Conservation (phyloP, 2,113 vertebrate species). For the Erinaceus europaeus region DNA sequence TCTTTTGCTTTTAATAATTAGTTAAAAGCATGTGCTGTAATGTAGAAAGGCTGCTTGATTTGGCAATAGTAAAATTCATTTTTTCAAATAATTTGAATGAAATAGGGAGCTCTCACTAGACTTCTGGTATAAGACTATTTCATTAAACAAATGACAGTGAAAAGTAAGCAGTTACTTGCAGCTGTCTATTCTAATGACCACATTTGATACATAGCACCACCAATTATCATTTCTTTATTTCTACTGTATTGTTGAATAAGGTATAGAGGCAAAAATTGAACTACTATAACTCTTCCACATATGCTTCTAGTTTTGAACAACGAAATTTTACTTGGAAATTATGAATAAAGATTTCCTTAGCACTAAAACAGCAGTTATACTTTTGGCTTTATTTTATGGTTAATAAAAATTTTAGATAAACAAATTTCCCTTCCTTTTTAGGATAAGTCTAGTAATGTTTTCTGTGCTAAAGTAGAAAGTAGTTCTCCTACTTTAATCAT, state of each 20-base stretch:
- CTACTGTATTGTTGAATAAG: constrained; percentile 54
- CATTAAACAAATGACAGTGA: constrained; percentile 55
- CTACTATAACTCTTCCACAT: constrained; percentile 21
- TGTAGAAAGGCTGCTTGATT: constrained; percentile 44
- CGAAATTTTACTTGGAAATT: constrained; percentile 46
- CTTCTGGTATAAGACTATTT: constrained; percentile 56
- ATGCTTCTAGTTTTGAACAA: constrained; percentile 32
- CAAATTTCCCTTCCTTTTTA: background rate
- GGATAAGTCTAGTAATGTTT: background rate
- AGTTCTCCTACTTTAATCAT: constrained; percentile 1
- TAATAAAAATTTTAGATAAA: constrained; percentile 34
- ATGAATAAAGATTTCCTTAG: constrained; percentile 38
- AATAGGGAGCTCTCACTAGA: constrained; percentile 4
- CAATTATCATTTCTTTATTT: constrained; percentile 47
- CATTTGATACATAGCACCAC: constrained; percentile 30
- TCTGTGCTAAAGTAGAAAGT: constrained; percentile 15
- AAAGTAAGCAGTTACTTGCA: constrained; percentile 61
- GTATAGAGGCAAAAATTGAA: constrained; percentile 14
- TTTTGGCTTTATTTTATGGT: constrained; percentile 40
- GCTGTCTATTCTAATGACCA: constrained; percentile 35
- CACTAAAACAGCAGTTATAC: constrained; percentile 12
- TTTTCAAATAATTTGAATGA: constrained; percentile 8
- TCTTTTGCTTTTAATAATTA: constrained; percentile 29
- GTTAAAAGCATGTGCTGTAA: constrained; percentile 47
- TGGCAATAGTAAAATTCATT: constrained; percentile 37